Conservation (phyloP, 2,888 invertebrate genomes). For the Nipponacmea schrenckii region DNA sequence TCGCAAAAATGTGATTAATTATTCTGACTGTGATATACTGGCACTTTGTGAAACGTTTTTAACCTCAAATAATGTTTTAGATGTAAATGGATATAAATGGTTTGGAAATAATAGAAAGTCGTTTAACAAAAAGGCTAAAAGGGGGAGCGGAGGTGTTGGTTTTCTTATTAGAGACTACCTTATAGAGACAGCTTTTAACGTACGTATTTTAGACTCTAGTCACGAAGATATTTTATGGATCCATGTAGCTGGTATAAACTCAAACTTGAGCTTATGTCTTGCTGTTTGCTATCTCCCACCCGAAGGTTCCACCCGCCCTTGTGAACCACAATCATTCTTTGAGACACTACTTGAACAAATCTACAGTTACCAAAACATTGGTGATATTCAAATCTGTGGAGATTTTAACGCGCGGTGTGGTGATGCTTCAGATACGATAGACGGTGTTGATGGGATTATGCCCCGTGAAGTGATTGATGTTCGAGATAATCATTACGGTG, state of each 20-base stretch:
- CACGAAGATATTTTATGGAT: background rate
- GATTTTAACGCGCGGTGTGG: constrained; percentile 8
- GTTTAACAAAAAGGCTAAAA: background rate
- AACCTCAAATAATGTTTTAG: background rate
- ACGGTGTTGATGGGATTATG: background rate
- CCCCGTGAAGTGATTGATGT: background rate
- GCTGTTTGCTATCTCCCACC: constrained; percentile 3
- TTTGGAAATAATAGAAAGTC: background rate
- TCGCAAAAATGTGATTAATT: background rate
- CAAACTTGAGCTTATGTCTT: background rate
- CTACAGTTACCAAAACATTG: background rate
- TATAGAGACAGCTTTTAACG: background rate
- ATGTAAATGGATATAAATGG: background rate
- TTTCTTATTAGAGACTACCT: background rate
- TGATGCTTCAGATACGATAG: background rate
- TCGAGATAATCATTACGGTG: background rate
- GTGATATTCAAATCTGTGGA: constrained; percentile 5
- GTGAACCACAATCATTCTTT: background rate
- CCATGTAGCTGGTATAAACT: background rate
- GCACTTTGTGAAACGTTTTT: constrained; percentile 2
- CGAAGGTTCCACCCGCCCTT: background rate
- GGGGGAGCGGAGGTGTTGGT: background rate
- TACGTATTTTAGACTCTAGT: background rate
- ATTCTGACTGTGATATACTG: background rate
- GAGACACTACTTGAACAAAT: background rate